Evolutionary conservation across 2,113 vertebrate genomes (phyloP), one percentile per base, ranked within the genome.

Genomic region (Rhabdornis inornatus): DNA sequence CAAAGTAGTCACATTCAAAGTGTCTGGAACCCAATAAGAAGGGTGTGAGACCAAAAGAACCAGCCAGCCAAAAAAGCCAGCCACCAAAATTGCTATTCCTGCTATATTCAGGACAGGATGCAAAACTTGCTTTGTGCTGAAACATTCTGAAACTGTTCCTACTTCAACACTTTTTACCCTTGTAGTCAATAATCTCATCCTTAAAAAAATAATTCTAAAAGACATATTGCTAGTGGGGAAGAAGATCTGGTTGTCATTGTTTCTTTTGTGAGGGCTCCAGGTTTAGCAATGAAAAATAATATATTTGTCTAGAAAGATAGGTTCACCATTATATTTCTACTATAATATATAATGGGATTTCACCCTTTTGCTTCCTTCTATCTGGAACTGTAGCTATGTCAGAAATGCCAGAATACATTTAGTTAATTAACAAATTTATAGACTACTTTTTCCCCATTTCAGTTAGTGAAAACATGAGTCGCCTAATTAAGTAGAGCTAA

Each of bases 371-470:
- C 9, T 75, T 70, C 22, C 35, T 70, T 65, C 25, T 76, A 13
- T 75, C 39, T 35, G 33, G 35, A 91, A 68, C 9, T 44, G 45
- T 17, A 75, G 11, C 56, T 68, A 23, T 45, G 23, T 69, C 65
- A 94, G 61, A 95, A 89, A 83, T 69, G 35, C 12, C 57, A 59
- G 37, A 69, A 92, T 55, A 59, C 16, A 59, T 64, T 90, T 65
- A 88, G 50, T 92, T 93, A 94, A 87, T 92, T 92, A 86, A 61
- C 31, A 90, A 65, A 86, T 94, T 87, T 85, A 76, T 74, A 69
- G 66, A 74, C 25, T 76, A 74, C 31, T 85, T 96, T 91, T 70
- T 42, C 33, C 28, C 44, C 35, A 71, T 39, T 85, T 85, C 5
- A 2, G 31, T 44, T 31, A 75, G 40, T 68, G 81, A 89, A 94